phyloP scores from a whole-genome alignment of 92 coral and sea anemone genomes.

The Zoanthus gigantus region DNA sequence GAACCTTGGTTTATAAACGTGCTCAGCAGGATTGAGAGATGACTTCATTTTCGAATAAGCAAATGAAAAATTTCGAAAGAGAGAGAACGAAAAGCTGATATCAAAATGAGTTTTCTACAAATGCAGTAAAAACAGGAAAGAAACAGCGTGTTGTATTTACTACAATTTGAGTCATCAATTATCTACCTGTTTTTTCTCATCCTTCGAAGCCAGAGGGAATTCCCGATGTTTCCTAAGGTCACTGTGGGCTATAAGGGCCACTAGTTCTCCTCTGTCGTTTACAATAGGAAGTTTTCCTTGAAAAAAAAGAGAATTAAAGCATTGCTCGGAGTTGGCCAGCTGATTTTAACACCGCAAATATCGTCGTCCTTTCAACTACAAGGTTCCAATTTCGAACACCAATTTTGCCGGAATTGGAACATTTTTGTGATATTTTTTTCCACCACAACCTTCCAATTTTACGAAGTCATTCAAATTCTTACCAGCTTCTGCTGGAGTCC shows the following conservation, averaged over 20 bases:
- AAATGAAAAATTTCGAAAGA: neutral
- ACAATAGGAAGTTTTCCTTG: conserved; percentile 93
- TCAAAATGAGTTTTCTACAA: neutral
- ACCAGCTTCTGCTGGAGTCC: too few species aligned
- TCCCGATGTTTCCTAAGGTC: conserved; percentile 97
- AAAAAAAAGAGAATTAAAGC: neutral
- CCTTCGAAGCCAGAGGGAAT: conserved; percentile 93
- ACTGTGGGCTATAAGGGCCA: conserved; percentile 90
- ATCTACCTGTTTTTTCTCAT: conserved; percentile 75
- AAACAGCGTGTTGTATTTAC: neutral
- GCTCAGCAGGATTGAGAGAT: neutral
- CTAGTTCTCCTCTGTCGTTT: conserved; percentile 86
- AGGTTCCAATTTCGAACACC: too few species aligned
- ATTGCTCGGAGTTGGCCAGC: too few species aligned
- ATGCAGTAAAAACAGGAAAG: neutral
- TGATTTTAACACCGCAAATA: neutral
- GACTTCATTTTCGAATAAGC: neutral
- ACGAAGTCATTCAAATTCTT: too few species aligned
- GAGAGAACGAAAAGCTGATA: neutral
- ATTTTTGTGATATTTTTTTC: too few species aligned
- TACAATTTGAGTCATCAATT: neutral
- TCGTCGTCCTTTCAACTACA: neutral
- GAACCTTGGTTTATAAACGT: too few species aligned
- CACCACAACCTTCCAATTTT: too few species aligned
- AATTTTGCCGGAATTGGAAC: too few species aligned